Evolutionary conservation across 2,113 vertebrate genomes (phyloP), one percentile per base, ranked within the genome.

Genomic region (Empidonax traillii): DNA sequence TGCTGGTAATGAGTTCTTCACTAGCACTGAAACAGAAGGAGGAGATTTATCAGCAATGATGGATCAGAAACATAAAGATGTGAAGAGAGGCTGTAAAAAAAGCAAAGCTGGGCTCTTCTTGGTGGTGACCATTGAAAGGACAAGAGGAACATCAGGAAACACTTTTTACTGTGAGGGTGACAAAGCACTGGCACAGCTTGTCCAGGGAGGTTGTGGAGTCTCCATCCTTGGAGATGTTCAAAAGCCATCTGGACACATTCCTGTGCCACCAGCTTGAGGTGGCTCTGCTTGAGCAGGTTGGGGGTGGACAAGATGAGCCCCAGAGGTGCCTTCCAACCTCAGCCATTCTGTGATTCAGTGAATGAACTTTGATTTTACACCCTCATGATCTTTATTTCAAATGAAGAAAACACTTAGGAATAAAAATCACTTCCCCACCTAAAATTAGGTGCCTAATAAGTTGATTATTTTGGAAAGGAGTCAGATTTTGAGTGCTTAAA

Each of bases 381-480:
- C 49, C 75, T 82, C 44, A 55, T 27, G 43, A 63, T 27, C 43
- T 74, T 84, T 82, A 67, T 55, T 71, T 74, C 66, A 82, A 66
- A 58, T 66, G 9, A 81, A 21, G 30, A 88, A 88, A 93, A 82
- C 39, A 58, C 10, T 80, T 91, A 66, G 14, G 41, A 87, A 76
- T 88, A 85, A 55, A 62, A 85, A n/a, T 88, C 21, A 65, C 61
- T 88, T 85, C 13, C 23, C 10, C 30, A 83, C 14, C 33, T 72
- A 75, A 75, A 88, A 72, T 79, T 44, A 90, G 41, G 33, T 52
- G 47, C 49, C 72, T 61, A 68, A 51, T 55, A 72, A 87, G 11
- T 88, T 72, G 72, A 76, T 90, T 93, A n/a, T 59, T 90, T 94
- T 83, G 83, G 51, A 86, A 87, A 44, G 21, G 27, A 92, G 53